Evolutionary conservation across 2,797 vertebrate species (phyloP), one percentile per base, ranked within the genome.

Genomic region (Premnoplex brunnescens): DNA sequence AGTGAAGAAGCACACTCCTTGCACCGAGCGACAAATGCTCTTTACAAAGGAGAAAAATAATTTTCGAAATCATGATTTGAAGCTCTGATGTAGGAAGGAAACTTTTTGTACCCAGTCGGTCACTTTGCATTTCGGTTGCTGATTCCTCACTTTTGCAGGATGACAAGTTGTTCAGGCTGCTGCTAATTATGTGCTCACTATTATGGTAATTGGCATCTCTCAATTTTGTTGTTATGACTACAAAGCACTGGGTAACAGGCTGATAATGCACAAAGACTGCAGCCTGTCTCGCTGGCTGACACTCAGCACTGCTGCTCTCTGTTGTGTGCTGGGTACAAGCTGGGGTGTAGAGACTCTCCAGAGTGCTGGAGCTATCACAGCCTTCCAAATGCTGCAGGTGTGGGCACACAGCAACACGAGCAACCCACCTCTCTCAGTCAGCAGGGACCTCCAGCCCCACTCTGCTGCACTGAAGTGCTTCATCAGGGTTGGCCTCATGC

Each of bases 211-310:
- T 83, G 93, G 51, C 93, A 91, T 69, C 79, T 92, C 79, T 95
- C 89, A 60, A 0, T 89, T 92, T 92, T 93, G 93, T 93, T 92
- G 87, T 93, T 96, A 92, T 87, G 88, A 68, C 93, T 92, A 83
- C 89, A 34, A 3, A 92, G 85, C 11, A 6, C 85, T 83, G 23
- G 76, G 89, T 43, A 67, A 44, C 72, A 60, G 64, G 87, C 89
- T 88, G 89, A 43, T 80, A 88, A 39, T 32, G 81, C 75, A 26
- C 30, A 44, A 20, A 59, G 87, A 14, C 32, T 85, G 52, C 85
- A 89, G 88, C 77, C 58, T 81, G 54, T 7, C 63, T 62, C 58
- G 49, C 73, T 87, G 88, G 34, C 69, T 74, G 56, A 12, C 67
- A 20, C 39, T 32, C 39, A 6, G 14, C 80, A 1, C 37, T 46